A percentile compares a stretch with the other conserved stretches of the same genome.
phyloP scores from a whole-genome alignment of 2,797 vertebrate species.

The Gallirallus australis region DNA sequence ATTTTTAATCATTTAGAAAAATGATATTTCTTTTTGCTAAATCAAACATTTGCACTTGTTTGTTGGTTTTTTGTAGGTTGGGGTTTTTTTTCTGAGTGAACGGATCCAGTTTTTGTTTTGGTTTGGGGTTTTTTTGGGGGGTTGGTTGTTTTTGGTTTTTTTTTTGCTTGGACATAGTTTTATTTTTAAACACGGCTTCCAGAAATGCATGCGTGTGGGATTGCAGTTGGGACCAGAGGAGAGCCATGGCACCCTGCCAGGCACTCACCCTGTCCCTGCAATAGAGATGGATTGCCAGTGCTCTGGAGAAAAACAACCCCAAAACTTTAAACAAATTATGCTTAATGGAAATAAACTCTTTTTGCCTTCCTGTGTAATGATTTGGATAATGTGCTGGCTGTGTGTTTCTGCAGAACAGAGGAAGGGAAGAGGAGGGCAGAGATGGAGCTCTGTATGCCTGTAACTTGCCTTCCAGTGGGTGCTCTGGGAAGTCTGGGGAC shows the following conservation, averaged over 20 bases:
- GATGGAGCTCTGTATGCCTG: neutral
- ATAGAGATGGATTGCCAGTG: neutral
- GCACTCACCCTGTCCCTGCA: neutral
- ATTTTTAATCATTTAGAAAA: constrained; percentile 28
- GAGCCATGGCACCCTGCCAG: constrained; percentile 3
- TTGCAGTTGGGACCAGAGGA: constrained; percentile 21
- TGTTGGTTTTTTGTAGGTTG: no score
- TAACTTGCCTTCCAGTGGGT: neutral
- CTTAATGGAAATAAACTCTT: constrained; percentile 57
- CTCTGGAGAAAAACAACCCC: constrained; percentile 53
- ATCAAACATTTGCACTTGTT: neutral
- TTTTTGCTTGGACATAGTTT: constrained; percentile 32
- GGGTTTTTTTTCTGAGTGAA: neutral
- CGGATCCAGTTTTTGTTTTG: neutral
- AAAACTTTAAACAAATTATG: constrained; percentile 60
- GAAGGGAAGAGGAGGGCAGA: neutral
- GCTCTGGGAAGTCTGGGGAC: neutral
- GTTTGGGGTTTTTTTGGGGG: neutral
- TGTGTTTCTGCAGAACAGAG: constrained; percentile 9
- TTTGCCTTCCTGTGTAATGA: neutral
- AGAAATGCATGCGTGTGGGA: constrained; percentile 39
- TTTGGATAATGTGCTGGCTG: neutral
- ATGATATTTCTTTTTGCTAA: neutral
- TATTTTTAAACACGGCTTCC: constrained; percentile 48
- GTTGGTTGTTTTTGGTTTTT: neutral